Percentiles rank a stretch among this genome's conserved stretches.
phyloP scores from a whole-genome alignment of 2,113 vertebrate species.

The Perca schrenkii region DNA sequence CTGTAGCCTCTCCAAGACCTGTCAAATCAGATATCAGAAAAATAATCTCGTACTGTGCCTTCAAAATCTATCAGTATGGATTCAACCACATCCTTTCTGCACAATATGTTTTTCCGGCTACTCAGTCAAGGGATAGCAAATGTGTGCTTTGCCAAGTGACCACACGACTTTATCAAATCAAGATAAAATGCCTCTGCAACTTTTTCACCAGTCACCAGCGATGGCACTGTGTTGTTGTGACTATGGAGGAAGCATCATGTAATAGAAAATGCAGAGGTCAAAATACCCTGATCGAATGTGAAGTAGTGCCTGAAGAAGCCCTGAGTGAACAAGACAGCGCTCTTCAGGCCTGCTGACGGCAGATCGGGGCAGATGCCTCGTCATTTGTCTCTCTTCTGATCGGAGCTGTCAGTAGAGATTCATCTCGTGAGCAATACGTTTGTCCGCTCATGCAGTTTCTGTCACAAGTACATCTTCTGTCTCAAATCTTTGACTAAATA shows the following conservation, averaged over 20 bases:
- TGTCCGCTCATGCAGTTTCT: conserved; percentile 4
- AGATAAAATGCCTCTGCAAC: conserved; percentile 44
- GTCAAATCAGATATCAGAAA: conserved; percentile 55
- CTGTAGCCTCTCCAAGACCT: conserved; percentile 22
- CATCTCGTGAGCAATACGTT: conserved; percentile 31
- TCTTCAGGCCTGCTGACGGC: conserved; percentile 50
- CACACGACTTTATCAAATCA: conserved; percentile 46
- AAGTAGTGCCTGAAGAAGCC: conserved; percentile 40
- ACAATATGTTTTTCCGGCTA: conserved; percentile 31
- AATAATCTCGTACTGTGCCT: conserved; percentile 31
- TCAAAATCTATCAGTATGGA: conserved; percentile 41
- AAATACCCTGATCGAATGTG: conserved; percentile 53
- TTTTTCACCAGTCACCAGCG: conserved; percentile 46
- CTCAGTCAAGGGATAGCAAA: conserved; percentile 21
- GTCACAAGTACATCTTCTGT: conserved; percentile 7
- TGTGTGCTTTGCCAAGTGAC: conserved; percentile 35
- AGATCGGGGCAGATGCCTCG: conserved; percentile 34
- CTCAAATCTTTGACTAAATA: neutral
- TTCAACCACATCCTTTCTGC: conserved; percentile 29
- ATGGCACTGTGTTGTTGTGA: conserved; percentile 25
- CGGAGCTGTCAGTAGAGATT: conserved; percentile 61
- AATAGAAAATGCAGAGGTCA: conserved; percentile 55
- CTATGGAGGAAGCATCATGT: conserved; percentile 34
- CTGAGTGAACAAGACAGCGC: conserved; percentile 49
- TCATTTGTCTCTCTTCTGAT: conserved; percentile 64